Evolutionary conservation across 2,797 vertebrate species (phyloP).

Genomic region (Botia kubotai): DNA sequence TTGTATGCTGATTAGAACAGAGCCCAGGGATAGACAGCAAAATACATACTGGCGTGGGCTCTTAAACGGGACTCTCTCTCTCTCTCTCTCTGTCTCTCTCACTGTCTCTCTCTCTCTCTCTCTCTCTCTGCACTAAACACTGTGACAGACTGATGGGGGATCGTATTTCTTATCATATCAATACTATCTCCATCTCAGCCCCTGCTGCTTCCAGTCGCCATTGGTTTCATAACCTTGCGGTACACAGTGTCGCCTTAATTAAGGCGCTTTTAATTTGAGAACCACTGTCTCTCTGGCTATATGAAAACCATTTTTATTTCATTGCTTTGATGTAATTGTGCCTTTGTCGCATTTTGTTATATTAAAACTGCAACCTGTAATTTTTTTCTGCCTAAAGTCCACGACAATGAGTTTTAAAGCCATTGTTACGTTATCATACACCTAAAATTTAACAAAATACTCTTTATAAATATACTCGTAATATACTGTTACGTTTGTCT

Average conservation of each 20-base stretch:
- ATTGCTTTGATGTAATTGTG: background rate
- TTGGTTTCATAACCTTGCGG: conserved; percentile 70
- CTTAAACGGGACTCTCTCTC: conserved; percentile 62
- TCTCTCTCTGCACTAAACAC: conserved; percentile 58
- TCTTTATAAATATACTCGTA: background rate
- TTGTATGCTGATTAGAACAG: conserved; percentile 68
- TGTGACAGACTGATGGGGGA: conserved; percentile 71
- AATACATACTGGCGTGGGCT: conserved; percentile 68
- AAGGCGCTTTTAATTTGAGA: conserved; percentile 13
- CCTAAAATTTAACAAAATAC: too few relatives aligned
- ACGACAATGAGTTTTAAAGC: too few relatives aligned
- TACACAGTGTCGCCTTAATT: conserved; percentile 55
- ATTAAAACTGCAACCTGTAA: background rate
- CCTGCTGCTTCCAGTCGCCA: conserved; percentile 62
- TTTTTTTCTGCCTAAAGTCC: too few relatives aligned
- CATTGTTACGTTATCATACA: too few relatives aligned
- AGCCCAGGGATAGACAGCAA: conserved; percentile 58
- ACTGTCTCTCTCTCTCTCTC: conserved; percentile 45
- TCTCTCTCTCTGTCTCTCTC: conserved; percentile 55
- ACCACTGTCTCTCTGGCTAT: background rate
- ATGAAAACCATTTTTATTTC: background rate
- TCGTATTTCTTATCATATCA: conserved; percentile 84
- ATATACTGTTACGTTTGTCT: background rate
- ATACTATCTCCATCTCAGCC: conserved; percentile 71
- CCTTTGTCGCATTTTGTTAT: background rate